Evolutionary conservation across 2,888 invertebrate genomes (phyloP), one percentile per base, ranked within the genome.

Genomic region (Brachypalpus laphriformis): DNA sequence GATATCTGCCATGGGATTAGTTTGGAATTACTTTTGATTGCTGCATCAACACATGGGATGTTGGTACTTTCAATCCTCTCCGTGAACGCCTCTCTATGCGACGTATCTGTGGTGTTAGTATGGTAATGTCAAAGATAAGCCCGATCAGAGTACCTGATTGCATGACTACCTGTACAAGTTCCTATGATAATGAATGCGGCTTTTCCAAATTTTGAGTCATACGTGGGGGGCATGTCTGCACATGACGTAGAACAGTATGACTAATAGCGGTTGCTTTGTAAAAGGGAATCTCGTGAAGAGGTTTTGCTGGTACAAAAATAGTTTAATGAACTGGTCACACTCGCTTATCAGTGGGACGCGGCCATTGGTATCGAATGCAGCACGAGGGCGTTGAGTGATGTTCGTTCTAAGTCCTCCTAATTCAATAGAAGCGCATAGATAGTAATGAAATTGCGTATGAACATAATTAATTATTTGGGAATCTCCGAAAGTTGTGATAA

Each of bases 181-280:
- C 18, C 0, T 56, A 16, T 22, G 11, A 37, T 37, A 14, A 22
- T 57, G 9, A 18, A n/a, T 34, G 22, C 31, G 57, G 37, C 31
- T 40, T 37, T 59, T n/a, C 37, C 57, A 3, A 59, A 59, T 14
- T 22, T 59, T 59, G 22, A 59, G 37, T 59, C 57, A 59, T 40
- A 37, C n/a, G 9, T 28, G 42, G 28, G n/a, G 18, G 28, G 42
- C 16, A 61, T 61, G 42, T 5, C 42, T 16, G 25, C 3, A 61
- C 25, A 42, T 61, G 61, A 61, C 42, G 61, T 28, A 14, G 14
- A 42, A 16, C n/a, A 1, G 6, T 25, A 14, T 61, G 61, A 61
- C 61, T 61, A 45, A 61, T 28, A 6, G 1, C 7, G 5, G 14
- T 11, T 31, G 7, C 57, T 2, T 0, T n/a, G 7, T 2, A 11